Base-by-base conservation (phyloP, 2,797 vertebrate genomes). In the Centroberyx gerrardi region DNA sequence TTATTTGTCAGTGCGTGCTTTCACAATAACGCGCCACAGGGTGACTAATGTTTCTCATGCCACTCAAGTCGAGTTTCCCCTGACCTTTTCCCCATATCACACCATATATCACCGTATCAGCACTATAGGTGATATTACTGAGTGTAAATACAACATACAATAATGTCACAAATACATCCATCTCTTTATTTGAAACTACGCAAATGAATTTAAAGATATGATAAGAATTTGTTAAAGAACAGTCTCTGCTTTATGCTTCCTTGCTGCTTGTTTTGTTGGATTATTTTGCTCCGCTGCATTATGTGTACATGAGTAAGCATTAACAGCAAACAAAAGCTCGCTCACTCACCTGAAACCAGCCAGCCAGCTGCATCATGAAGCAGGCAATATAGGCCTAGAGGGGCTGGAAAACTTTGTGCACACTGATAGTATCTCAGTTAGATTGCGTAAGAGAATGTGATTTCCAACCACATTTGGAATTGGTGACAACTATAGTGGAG, bases 391-490 rank as follows among this genome's bases (percentile, higher is more conserved):
- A 22, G 22, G 51, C n/a, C 8, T n/a, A 67, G 69, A 75, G 78
- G 76, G 27, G 44, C 49, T 62, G 88, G 88, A 91, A 91, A 92
- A 88, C 68, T 42, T 82, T 74, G 2, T 72, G 49, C 72, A 15
- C 42, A 52, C 48, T 67, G 84, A 89, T 89, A 51, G 55, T 18
- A 88, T 90, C 87, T 78, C 10, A 66, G 28, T 78, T 67, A 10
- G 72, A 78, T 77, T 91, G 77, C 85, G 83, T 90, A 90, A 93
- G 70, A 89, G 88, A 92, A 91, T 75, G 76, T 85, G 85, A 93
- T 92, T 93, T 93, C 88, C 90, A 92, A 87, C 90, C 90, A 79
- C 89, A 71, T 84, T 83, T 86, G 75, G 77, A 85, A 72, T 76
- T 22, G 33, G 66, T 62, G 51, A 81, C 78, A 78, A 56, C 62